Evolutionary conservation across 2,888 invertebrate genomes (phyloP), one percentile per base, ranked within the genome.

Genomic region (Stenodema calcarata): DNA sequence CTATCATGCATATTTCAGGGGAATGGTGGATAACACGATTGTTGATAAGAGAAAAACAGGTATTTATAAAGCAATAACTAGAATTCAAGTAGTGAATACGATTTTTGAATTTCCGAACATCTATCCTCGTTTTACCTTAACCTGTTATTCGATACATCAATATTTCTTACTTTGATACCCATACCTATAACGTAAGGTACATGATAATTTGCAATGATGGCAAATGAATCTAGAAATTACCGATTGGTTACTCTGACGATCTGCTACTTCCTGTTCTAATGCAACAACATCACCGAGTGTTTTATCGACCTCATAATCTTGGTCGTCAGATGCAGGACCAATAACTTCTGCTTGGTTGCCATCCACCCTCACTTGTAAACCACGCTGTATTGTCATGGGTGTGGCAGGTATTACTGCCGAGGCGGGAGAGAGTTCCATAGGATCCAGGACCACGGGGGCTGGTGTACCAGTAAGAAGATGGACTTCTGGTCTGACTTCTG

Each of bases 261-360:
- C 86, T 23, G 86, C 86, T 1, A 86, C 81, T 70, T 86, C 86
- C 41, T 86, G 54, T 50, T 86, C 78, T 16, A 86, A 30, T 23
- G 76, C 86, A 23, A 86, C 86, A 12, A 86, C 30, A 50, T 86
- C 86, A 18, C 76, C 81, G 27, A 86, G 50, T 28, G 86, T 86
- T 50, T 86, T 86, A 27, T 86, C 86, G 12, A 81, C 86, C 16
- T 86, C 86, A 50, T 50, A 69, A 54, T 80, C 81, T 18, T 86
- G 86, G 35, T 86, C 86, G 4, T 86, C 86, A 41, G 73, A 42
- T n/a, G 70, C 16, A 11, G 50, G 80, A 16, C 80, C 12, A 7
- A 50, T 23, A 16, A 44, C 18, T n/a, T 23, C 27, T 44, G 44
- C 78, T 16, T 69, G 23, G 41, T 44, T 47, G 69, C 42, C 30